A percentile compares a stretch with the other conserved stretches of the same genome.
phyloP scores from a whole-genome alignment of 2,797 vertebrate species.

The Poecilia velifera region DNA sequence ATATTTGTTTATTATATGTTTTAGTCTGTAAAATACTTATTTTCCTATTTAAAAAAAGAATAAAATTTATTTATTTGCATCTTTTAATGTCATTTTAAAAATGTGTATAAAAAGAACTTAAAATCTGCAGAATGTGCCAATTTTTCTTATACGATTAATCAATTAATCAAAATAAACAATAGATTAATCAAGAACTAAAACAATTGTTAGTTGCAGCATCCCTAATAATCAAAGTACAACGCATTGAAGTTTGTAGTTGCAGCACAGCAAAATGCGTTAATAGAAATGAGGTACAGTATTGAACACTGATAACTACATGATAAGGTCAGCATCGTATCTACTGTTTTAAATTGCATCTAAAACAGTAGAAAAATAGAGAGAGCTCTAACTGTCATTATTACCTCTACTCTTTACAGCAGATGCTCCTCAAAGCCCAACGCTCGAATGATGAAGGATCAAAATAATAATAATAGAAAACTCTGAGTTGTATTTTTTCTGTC shows the following conservation, averaged over 20 bases:
- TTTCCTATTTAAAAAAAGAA: neutral
- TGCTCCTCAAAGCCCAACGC: slow-evolving; percentile 2
- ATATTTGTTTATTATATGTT: too few species aligned
- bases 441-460: neutral
- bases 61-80: too few species aligned
- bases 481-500: neutral
- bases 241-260: neutral
- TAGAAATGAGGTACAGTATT: neutral
- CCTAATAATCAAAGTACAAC: neutral
- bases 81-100: too few species aligned
- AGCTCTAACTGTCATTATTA: neutral
- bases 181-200: neutral
- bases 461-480: neutral
- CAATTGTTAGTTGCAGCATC: neutral
- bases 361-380: neutral
- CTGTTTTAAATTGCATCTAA: neutral
- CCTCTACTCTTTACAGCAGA: neutral
- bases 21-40: too few species aligned
- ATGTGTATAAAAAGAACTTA: too few species aligned
- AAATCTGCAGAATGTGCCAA: neutral
- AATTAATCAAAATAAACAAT: neutral
- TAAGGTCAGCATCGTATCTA: neutral
- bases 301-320: neutral
- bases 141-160: neutral
- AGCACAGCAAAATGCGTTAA: neutral